Base-by-base conservation (phyloP, 2,888 invertebrate species). In the Pharmacophagus antenor region DNA sequence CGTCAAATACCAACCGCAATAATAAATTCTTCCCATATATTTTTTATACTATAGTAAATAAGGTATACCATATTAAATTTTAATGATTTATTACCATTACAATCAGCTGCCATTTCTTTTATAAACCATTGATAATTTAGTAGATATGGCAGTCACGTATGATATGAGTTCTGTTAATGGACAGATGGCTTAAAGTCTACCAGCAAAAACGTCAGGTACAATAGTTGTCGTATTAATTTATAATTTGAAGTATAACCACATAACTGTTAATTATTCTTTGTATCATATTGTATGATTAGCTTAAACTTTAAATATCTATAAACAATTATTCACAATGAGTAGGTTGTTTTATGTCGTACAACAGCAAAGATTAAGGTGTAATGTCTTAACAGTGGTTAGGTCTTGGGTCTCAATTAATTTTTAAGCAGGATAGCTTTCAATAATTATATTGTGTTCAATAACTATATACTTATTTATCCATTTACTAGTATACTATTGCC, bases 181-280 rank as follows among this genome's bases (percentile, higher is more conserved):
- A 15, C 31, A 18, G 20, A 15, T 46, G 2, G 27, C 6, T 27
- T n/a, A n/a, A 51, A 22, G 7, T 21, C 21, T 49, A 37, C 25
- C 12, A 53, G 47, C 41, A 46, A 49, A 7, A 42, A 42, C 27
- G 18, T 54, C 60, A 60, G 55, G 60, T 60, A 60, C 60, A 4
- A 44, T 37, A 37, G n/a, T n/a, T 37, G 15, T n/a, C 37, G n/a
- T 37, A 31, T 31, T 37, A n/a, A 1, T 15, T 37, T 37, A 37
- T n/a, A 37, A n/a, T 15, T 37, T n/a, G n/a, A n/a, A n/a, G n/a
- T n/a, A n/a, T n/a, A n/a, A n/a, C n/a, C n/a, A n/a, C n/a, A n/a
- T n/a, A n/a, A n/a, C n/a, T n/a, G n/a, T n/a, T n/a, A n/a, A n/a
- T n/a, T n/a, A n/a, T n/a, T n/a, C n/a, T n/a, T n/a, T n/a, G n/a